phyloP scores from a whole-genome alignment of 2,113 vertebrate species.

The Leptodactylus fuscus region DNA sequence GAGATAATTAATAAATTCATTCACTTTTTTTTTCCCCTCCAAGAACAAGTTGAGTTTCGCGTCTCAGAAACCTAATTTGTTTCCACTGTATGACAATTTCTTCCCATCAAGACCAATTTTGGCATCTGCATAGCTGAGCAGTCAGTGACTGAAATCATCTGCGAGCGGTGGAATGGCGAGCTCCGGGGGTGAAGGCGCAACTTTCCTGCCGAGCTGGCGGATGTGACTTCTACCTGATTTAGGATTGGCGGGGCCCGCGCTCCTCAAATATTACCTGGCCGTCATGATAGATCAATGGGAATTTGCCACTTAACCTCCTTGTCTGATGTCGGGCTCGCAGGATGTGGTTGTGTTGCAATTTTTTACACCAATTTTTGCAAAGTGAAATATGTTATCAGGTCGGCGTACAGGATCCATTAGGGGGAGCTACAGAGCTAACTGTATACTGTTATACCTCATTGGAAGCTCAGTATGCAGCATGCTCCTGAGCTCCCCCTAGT shows the following conservation, averaged over 20 bases:
- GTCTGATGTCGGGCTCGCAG: no score
- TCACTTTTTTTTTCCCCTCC: neutral
- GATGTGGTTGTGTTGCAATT: no score
- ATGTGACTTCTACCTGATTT: neutral
- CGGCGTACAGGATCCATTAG: no score
- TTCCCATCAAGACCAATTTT: constrained; percentile 45
- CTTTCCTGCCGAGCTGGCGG: neutral
- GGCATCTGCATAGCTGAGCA: constrained; percentile 16
- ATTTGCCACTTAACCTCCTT: neutral
- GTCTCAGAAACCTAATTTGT: constrained; percentile 31
- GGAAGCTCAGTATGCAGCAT: no score
- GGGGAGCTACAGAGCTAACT: no score
- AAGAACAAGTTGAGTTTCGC: neutral
- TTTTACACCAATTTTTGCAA: no score
- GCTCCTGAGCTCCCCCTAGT: no score
- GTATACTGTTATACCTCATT: no score
- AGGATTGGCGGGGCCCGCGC: neutral
- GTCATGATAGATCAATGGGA: neutral
- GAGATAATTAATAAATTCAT: constrained; percentile 21
- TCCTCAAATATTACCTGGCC: neutral
- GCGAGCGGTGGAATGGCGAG: neutral
- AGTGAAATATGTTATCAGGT: no score
- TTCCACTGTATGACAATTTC: constrained; percentile 35
- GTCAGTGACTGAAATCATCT: neutral
- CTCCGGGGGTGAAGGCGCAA: neutral